Evolutionary conservation across 2,797 vertebrate species (phyloP), one percentile per base, ranked within the genome.

Genomic region (Catharus ustulatus): DNA sequence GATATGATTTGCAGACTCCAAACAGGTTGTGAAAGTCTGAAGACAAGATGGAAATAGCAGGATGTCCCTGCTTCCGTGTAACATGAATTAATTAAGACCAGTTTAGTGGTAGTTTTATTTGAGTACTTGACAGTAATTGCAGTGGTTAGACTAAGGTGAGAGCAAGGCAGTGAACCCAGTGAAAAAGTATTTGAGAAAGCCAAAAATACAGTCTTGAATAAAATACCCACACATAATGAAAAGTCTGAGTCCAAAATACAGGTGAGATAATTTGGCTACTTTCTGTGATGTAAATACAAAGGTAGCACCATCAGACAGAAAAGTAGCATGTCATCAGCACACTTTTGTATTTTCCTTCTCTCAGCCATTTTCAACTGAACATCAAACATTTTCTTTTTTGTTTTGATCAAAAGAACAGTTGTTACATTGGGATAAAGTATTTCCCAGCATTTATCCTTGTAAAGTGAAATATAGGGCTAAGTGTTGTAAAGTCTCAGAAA

Each of bases 401-500:
- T 81, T 89, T 55, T 27, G n/a, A 68, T 73, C 26, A 38, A 77
- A 87, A 88, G n/a, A n/a, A 40, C 29, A 57, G 59, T 84, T 93
- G 49, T 61, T 90, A 66, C n/a, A 49, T 5, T 26, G 49, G 27
- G 34, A 71, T 88, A 55, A 92, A 95, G 12, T 69, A 77, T 89
- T 92, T 86, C 59, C 51, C 55, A 63, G 7, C 79, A 84, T 93
- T 94, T 94, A 78, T 86, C 79, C 73, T 84, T 91, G 85, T 82
- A 57, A 82, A 86, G 34, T 93, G 57, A 94, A 94, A 94, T 82
- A 79, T 32, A 69, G 36, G 26, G 15, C 45, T 90, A 68, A 90
- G 36, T 20, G 7, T 51, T 90, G 67, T 32, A 90, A 94, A 6
- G 4, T 16, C 87, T 93, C 48, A 42, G 55, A 84, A 90, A 96